Conservation (phyloP, 2,888 invertebrate species). For the Oscheius sp. region DNA sequence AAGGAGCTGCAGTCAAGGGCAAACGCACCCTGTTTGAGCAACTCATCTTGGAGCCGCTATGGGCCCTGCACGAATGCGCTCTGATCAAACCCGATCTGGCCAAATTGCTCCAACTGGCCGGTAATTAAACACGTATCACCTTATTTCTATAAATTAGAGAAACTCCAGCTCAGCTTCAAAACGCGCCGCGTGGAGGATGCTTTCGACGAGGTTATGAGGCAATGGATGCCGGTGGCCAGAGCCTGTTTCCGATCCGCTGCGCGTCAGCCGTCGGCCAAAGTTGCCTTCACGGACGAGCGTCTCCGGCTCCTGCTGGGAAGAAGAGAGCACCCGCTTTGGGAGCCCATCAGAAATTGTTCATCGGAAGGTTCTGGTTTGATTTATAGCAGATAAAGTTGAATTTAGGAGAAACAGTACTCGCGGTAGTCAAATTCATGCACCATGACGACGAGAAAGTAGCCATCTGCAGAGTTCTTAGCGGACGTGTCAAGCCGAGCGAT, state of each 20-base stretch:
- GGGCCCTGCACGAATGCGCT: slow-evolving; percentile 65
- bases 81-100: slow-evolving; percentile 58
- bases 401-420: slow-evolving; percentile 48
- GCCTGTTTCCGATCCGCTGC: slow-evolving; percentile 64
- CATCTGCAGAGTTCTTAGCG: slow-evolving; percentile 66
- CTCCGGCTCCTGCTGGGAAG: slow-evolving; percentile 47
- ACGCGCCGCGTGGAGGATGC: slow-evolving; percentile 65
- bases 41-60: slow-evolving; percentile 68
- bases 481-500: slow-evolving; percentile 50
- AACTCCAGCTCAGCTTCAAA: slow-evolving; percentile 48
- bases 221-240: slow-evolving; percentile 68
- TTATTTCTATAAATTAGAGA: slow-evolving; percentile 26
- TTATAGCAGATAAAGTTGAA: neutral
- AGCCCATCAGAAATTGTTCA: slow-evolving; percentile 40
- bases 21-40: slow-evolving; percentile 68
- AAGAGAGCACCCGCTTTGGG: slow-evolving; percentile 42
- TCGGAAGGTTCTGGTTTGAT: slow-evolving; percentile 26
- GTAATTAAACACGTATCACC: neutral
- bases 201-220: slow-evolving; percentile 68
- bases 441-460: slow-evolving; percentile 52
- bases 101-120: slow-evolving; percentile 55
- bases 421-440: slow-evolving; percentile 65
- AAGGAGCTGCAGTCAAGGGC: slow-evolving; percentile 61
- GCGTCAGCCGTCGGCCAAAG: slow-evolving; percentile 50
- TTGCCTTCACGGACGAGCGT: slow-evolving; percentile 42